Base-by-base conservation (phyloP, 2,797 vertebrate genomes). In the Eidolon dupreanum region DNA sequence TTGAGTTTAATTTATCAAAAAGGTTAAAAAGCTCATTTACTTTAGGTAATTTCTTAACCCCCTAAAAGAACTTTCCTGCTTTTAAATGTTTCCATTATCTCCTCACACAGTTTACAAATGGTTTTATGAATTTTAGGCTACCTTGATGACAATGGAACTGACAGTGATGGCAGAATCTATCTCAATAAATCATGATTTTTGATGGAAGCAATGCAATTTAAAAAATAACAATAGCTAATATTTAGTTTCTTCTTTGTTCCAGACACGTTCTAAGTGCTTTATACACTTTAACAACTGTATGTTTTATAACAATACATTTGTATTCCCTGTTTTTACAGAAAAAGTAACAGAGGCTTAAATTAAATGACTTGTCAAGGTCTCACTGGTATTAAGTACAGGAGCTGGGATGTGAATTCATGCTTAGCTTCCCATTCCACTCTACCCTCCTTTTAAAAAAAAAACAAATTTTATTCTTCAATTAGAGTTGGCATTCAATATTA, bases 1-100 rank as follows among this genome's bases (percentile, higher is more conserved):
- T 55, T 75, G 86, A 88, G 24, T 93, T 96, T 97, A 61, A 75
- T 88, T 94, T 93, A 90, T 96, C 87, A 96, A 66, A 96, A 97
- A 93, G 55, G 71, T 95, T 96, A 77, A 96, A 96, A 55, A 96
- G 63, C 77, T 96, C 82, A 96, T 96, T 96, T 93, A 88, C 31
- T 79, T 97, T 88, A 89, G 87, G 51, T 93, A 95, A 83, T 90
- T 96, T 94, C 79, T 82, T 93, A 94, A 92, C 36, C 51, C 61
- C 16, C 49, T 16, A 84, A 95, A 90, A 96, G 57, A 93, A 53
- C 28, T 68, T 49, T 22, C 26, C 51, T 77, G 70, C 57, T 89
- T 97, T 90, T 90, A 78, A 96, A 70, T 82, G 16, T 93, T 95
- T 97, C 92, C 38, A 93, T 96, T 95, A 81, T 95, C 38, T 93